A percentile compares a stretch with the other conserved stretches of the same genome.
phyloP scores from a whole-genome alignment of 2,113 vertebrate genomes.

The Hemibagrus wyckioides region DNA sequence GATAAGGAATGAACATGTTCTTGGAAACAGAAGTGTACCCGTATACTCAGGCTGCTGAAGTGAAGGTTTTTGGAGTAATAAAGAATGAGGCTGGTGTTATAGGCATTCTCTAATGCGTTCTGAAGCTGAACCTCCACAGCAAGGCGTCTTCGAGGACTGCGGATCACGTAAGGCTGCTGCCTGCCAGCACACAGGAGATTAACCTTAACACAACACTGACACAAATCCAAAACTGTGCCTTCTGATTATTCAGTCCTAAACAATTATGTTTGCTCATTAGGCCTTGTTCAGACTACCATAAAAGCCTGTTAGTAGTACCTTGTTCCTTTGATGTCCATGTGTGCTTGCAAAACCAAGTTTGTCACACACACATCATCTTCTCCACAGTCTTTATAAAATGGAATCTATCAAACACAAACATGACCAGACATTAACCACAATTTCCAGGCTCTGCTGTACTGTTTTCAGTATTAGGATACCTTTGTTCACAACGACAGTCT shows the following conservation, averaged over 20 bases:
- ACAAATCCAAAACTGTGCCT: not conserved
- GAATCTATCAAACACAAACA: slow-evolving; percentile 75
- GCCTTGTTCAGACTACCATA: not conserved
- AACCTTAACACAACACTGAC: not conserved
- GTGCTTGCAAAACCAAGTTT: slow-evolving; percentile 81
- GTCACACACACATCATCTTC: slow-evolving; percentile 88
- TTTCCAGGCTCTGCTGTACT: not conserved
- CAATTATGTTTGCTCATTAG: not conserved
- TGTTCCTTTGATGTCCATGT: slow-evolving; percentile 82
- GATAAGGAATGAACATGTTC: not conserved
- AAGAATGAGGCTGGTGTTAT: slow-evolving; percentile 85
- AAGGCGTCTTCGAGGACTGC: slow-evolving; percentile 77
- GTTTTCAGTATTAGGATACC: not conserved
- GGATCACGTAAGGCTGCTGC: slow-evolving; percentile 81
- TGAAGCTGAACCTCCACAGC: slow-evolving; percentile 80
- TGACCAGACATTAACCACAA: not conserved
- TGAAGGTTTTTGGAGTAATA: slow-evolving; percentile 88
- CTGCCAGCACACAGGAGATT: slow-evolving; percentile 63
- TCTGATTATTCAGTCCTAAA: not conserved
- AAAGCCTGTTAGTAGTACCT: slow-evolving; percentile 68
- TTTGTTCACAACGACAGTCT: not conserved
- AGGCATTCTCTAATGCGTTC: slow-evolving; percentile 90
- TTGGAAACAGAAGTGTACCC: slow-evolving; percentile 68
- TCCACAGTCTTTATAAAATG: slow-evolving; percentile 95
- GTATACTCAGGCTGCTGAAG: slow-evolving; percentile 83